Evolutionary conservation across 2,113 vertebrate species (phyloP).

Genomic region (Bothrops jararaca): DNA sequence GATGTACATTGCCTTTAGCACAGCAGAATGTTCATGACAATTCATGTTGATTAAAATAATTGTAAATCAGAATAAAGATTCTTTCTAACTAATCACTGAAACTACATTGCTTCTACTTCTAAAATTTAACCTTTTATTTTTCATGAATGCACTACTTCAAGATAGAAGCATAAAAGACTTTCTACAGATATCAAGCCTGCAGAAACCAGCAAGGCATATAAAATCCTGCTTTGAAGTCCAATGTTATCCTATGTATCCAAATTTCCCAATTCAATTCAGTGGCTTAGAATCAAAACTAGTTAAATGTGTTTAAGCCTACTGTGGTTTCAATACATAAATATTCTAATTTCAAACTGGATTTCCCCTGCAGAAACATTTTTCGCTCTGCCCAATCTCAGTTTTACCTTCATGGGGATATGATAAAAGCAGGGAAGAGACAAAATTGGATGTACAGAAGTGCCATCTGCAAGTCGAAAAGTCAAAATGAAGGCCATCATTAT

Average conservation of each 20-base stretch:
- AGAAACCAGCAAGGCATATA: not conserved
- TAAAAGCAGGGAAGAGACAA: not conserved
- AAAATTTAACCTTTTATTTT: not conserved
- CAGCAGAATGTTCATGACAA: conserved; percentile 3
- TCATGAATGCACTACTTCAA: not conserved
- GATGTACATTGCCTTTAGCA: not conserved
- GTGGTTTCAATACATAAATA: not conserved
- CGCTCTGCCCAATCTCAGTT: not conserved
- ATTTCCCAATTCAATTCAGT: not conserved
- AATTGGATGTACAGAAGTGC: not conserved
- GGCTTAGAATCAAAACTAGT: not conserved
- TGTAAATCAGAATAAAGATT: not conserved
- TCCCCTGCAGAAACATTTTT: not conserved
- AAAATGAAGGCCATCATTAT: not conserved
- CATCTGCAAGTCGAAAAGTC: not conserved
- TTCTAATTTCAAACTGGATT: not conserved
- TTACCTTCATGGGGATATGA: not conserved
- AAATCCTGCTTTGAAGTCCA: not conserved
- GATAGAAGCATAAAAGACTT: not conserved
- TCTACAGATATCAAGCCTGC: not conserved
- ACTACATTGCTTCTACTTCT: not conserved
- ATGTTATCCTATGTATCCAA: not conserved
- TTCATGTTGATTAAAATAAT: conserved; percentile 7
- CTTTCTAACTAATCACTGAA: not conserved
- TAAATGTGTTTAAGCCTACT: not conserved